Evolutionary conservation across 2,797 vertebrate species (phyloP).

Genomic region (Phalanger gymnotis): DNA sequence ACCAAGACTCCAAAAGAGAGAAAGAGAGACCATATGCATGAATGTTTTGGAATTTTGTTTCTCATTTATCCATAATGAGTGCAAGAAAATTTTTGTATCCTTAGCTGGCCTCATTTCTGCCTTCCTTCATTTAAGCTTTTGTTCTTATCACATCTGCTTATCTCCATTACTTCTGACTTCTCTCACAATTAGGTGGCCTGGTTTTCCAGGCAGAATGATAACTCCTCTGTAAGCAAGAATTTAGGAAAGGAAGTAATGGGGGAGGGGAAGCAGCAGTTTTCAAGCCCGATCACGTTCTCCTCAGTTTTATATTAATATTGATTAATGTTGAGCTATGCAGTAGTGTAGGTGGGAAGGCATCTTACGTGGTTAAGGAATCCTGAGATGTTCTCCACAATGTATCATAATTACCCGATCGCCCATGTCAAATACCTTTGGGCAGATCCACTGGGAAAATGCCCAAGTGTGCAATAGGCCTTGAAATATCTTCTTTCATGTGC

Average conservation of each 20-base stretch:
- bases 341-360: background rate
- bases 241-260: constrained; percentile 55
- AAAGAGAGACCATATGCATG: background rate
- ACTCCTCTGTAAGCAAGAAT: constrained; percentile 66
- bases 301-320: constrained; percentile 41
- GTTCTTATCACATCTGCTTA: constrained; percentile 64
- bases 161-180: constrained; percentile 56
- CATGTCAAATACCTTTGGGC: constrained; percentile 68
- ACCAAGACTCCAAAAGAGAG: background rate
- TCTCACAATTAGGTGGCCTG: constrained; percentile 65
- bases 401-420: constrained; percentile 61
- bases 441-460: constrained; percentile 69
- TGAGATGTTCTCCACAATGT: constrained; percentile 56
- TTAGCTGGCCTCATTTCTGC: constrained; percentile 32
- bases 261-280: constrained; percentile 57
- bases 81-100: constrained; percentile 21
- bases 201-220: constrained; percentile 46
- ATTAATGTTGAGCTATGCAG: constrained; percentile 13
- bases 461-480: constrained; percentile 61
- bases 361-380: constrained; percentile 59
- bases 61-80: background rate
- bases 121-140: background rate
- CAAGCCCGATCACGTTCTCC: background rate
- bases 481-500: constrained; percentile 68
- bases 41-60: constrained; percentile 11